Conservation (phyloP, 2,797 vertebrate species). For the Salmo trutta region DNA sequence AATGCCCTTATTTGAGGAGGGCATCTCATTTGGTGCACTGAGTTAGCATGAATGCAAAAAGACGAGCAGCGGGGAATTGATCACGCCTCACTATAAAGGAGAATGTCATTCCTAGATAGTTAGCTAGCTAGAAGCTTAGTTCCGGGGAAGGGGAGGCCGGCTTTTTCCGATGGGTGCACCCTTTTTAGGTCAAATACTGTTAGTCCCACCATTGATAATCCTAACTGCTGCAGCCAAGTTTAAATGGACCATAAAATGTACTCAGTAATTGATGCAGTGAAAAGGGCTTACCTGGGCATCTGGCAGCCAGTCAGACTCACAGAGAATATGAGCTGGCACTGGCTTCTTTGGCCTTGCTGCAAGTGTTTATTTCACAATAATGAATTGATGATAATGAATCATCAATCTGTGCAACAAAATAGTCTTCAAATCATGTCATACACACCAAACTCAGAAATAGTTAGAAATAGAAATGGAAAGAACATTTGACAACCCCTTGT, state of each 20-base stretch:
- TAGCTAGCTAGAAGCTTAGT: slow-evolving; percentile 48
- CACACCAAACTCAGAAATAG: slow-evolving; percentile 16
- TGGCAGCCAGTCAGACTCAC: slow-evolving; percentile 27
- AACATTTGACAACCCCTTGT: slow-evolving; percentile 21
- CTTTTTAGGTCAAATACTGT: slow-evolving; percentile 47
- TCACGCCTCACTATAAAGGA: slow-evolving; percentile 40
- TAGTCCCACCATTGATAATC: slow-evolving; percentile 53
- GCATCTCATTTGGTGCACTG: slow-evolving; percentile 29
- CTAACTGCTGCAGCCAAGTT: slow-evolving; percentile 64
- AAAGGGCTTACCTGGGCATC: slow-evolving; percentile 36
- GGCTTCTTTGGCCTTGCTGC: no score
- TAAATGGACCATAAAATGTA: slow-evolving; percentile 72
- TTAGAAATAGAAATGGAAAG: background rate
- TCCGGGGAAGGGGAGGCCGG: slow-evolving; percentile 45
- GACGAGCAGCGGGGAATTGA: slow-evolving; percentile 24
- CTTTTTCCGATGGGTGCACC: slow-evolving; percentile 49
- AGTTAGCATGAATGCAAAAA: slow-evolving; percentile 38
- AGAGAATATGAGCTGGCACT: slow-evolving; percentile 35
- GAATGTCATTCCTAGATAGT: slow-evolving; percentile 61
- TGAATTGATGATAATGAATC: no score
- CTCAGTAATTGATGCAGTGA: slow-evolving; percentile 69
- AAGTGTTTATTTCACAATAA: no score
- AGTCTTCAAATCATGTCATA: slow-evolving; percentile 13
- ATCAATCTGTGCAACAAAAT: no score
- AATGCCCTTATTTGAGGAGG: slow-evolving; percentile 60